Base-by-base conservation (phyloP, 2,888 invertebrate species). In the Helicoverpa assulta region DNA sequence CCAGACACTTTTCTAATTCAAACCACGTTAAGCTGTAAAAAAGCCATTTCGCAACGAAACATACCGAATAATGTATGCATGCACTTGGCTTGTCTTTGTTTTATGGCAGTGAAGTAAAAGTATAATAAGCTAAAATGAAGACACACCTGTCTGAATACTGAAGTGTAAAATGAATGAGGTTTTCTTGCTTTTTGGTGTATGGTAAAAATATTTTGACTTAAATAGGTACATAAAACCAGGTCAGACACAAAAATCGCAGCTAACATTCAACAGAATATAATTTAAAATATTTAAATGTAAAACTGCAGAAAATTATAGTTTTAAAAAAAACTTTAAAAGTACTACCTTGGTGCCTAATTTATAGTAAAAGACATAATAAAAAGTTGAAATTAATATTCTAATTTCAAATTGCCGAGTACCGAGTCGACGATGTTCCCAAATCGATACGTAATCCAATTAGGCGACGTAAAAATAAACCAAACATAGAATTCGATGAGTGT, bases 371-470 rank as follows among this genome's bases (percentile, higher is more conserved):
- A 4, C 26, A 26, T 4, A 26, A 26, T 26, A 4, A 26, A 26
- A 56, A 37, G 10, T 56, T 40, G 5, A 70, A 74, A 29, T 59
- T 37, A 47, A 10, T 50, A 54, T 52, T 21, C 18, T 21, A 2
- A 64, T 59, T 73, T 50, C 19, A 16, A 55, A 71, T 40, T 56
- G 37, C 14, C 14, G 33, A 33, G 57, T 29, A 59, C 73, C 29
- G 10, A 5, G 29, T 78, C 37, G 10, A 5, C 16, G 33, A 66
- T 50, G 47, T n/a, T 12, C 50, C n/a, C 47, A 61, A 78, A 57
- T 75, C 74, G 54, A 76, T 68, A 60, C 68, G 59, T 50, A 55
- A 63, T 67, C 63, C 71, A 76, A 80, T 64, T 71, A 70, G 14
- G 55, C 3, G 7, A 62, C 14, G 21, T 50, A 66, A 76, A 80